A percentile compares a stretch with the other conserved stretches of the same genome.
Evolutionary conservation across 2,888 invertebrate species (phyloP).

Genomic region (Caenorhabditis sp.): DNA sequence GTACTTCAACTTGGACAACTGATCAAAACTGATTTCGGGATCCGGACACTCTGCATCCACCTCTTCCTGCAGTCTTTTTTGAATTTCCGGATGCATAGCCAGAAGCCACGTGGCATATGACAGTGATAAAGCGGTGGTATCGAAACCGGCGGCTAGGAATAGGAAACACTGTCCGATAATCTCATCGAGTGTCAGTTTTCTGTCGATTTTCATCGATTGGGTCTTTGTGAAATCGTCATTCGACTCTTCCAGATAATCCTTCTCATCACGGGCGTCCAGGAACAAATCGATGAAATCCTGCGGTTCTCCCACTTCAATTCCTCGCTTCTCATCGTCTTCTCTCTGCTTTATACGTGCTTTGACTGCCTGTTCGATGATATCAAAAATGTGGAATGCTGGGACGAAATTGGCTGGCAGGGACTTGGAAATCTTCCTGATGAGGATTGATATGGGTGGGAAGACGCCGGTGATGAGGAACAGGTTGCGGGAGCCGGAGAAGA

Average conservation of each 20-base stretch:
- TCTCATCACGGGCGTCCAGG: constrained; percentile 70
- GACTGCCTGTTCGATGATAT: constrained; percentile 50
- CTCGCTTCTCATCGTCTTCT: constrained; percentile 28
- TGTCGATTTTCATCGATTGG: constrained; percentile 61
- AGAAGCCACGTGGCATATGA: constrained; percentile 84
- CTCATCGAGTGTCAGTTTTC: constrained; percentile 72
- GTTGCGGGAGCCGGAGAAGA: constrained; percentile 32
- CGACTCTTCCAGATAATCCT: constrained; percentile 34
- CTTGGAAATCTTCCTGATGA: constrained; percentile 37
- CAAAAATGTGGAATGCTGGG: constrained; percentile 36
- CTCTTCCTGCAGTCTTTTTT: constrained; percentile 69
- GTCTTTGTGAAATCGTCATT: constrained; percentile 44
- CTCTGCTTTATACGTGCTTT: constrained; percentile 59
- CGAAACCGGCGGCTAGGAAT: constrained; percentile 84
- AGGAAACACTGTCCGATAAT: constrained; percentile 74
- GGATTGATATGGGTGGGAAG: neutral
- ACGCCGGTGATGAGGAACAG: constrained; percentile 22
- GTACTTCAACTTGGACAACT: constrained; percentile 63
- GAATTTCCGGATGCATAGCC: constrained; percentile 83
- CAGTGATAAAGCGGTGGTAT: constrained; percentile 85
- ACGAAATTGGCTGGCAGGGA: constrained; percentile 31
- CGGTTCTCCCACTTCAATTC: constrained; percentile 64
- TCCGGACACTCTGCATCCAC: constrained; percentile 70
- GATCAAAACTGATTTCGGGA: constrained; percentile 50
- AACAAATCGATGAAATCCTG: constrained; percentile 79